A percentile compares a stretch with the other conserved stretches of the same genome.
These are phyloP conservation scores for Zosterops borbonicus DNA, from an alignment of 2,113 vertebrate genomes.

Conservation along the genomic window DNA sequence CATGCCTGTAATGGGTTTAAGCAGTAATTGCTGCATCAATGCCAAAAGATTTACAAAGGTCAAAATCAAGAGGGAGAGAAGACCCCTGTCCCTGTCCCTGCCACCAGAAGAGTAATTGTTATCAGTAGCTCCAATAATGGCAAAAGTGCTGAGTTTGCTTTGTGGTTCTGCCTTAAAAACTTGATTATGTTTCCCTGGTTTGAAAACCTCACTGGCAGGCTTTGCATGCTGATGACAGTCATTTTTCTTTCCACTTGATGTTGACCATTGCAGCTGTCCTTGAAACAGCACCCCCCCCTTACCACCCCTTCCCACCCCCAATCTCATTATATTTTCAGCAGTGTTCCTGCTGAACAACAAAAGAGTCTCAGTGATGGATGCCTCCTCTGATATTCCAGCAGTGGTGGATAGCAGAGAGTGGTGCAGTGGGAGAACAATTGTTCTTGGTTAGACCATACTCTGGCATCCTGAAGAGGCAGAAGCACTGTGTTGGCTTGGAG, in stretches of 20 bases:
- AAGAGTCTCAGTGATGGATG: not conserved
- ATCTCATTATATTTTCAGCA: not conserved
- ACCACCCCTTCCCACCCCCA: no score
- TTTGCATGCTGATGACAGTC: not conserved
- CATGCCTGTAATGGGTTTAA: not conserved
- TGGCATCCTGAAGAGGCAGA: not conserved
- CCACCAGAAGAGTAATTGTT: slow-evolving; percentile 15
- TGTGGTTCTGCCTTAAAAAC: not conserved
- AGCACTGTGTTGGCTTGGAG: not conserved
- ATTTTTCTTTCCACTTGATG: slow-evolving; percentile 33
- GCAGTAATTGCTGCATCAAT: not conserved
- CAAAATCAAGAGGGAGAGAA: slow-evolving; percentile 20
- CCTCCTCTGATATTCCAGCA: not conserved
- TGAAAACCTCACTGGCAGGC: not conserved
- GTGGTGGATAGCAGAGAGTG: not conserved
- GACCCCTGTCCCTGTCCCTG: not conserved
- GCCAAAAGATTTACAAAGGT: slow-evolving; percentile 29
- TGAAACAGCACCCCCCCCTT: not conserved
- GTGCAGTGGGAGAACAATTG: not conserved
- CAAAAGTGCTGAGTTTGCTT: slow-evolving; percentile 5
- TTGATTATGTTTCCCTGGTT: slow-evolving; percentile 23
- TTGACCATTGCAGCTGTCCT: not conserved
- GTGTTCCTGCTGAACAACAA: not conserved
- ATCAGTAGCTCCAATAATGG: not conserved
- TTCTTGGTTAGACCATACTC: not conserved